These are phyloP conservation scores for Axinella damicornis DNA, from an alignment of 37 sponge, comb jelly and placozoan genomes.

Conservation along the genomic window DNA sequence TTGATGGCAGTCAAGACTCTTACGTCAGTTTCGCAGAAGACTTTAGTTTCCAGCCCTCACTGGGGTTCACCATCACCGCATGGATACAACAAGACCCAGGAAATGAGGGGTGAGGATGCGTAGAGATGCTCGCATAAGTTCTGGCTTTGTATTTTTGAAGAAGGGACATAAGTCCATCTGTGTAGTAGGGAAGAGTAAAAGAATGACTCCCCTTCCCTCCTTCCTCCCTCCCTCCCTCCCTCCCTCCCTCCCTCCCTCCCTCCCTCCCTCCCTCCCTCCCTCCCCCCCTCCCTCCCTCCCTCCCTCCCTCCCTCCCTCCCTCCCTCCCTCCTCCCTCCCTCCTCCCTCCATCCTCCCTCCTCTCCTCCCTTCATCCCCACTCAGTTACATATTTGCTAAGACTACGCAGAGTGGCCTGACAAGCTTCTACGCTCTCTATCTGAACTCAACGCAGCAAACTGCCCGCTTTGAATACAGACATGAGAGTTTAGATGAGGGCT, in stretches of 20 bases:
- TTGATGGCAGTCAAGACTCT: constrained; percentile 54
- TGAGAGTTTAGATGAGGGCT: constrained; percentile 61
- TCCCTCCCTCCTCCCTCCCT: too few relatives aligned
- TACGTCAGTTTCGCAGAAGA: constrained; percentile 22
- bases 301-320: too few relatives aligned
- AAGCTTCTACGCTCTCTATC: constrained; percentile 44
- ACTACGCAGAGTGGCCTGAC: constrained; percentile 53
- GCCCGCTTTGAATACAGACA: constrained; percentile 70
- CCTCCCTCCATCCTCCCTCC: not conserved
- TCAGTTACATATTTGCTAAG: constrained; percentile 81
- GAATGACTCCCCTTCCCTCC: too few relatives aligned
- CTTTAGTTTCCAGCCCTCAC: constrained; percentile 22
- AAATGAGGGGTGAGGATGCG: constrained; percentile 57
- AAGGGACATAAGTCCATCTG: too few relatives aligned
- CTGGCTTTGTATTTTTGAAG: too few relatives aligned
- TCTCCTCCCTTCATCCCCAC: not conserved
- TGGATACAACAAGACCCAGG: constrained; percentile 71
- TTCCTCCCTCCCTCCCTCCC: too few relatives aligned
- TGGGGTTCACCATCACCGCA: constrained; percentile 65
- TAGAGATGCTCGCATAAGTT: too few relatives aligned
- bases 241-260: too few relatives aligned
- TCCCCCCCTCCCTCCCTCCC: too few relatives aligned
- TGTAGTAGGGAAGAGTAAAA: too few relatives aligned
- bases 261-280: too few relatives aligned
- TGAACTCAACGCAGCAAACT: constrained; percentile 26